A percentile compares a stretch with the other conserved stretches of the same genome.
These are phyloP conservation scores for Tanytarsus gracilentus DNA, from an alignment of 2,888 invertebrate genomes.

Conservation along the genomic window DNA sequence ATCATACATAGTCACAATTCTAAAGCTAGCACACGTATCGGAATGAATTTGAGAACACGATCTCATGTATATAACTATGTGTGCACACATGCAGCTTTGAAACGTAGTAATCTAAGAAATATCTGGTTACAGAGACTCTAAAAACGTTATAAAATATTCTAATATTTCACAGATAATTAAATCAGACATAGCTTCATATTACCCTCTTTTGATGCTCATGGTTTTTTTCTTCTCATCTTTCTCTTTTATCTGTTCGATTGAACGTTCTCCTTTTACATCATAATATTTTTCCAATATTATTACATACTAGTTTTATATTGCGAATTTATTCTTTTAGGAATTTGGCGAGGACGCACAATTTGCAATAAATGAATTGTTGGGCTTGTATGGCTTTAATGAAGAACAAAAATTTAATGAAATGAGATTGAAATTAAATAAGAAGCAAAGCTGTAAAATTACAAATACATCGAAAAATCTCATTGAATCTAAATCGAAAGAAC, in stretches of 20 bases:
- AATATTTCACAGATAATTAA: conserved; percentile 28
- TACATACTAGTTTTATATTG: not conserved
- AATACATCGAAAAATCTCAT: conserved; percentile 20
- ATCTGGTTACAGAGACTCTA: conserved; percentile 19
- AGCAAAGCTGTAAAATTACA: not conserved
- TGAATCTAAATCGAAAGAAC: no score
- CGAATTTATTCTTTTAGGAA: conserved; percentile 52
- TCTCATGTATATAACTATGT: not conserved
- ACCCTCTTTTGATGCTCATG: not conserved
- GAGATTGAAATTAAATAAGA: conserved; percentile 35
- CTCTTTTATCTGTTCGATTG: not conserved
- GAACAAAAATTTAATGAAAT: conserved; percentile 57
- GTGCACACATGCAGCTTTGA: conserved; percentile 17
- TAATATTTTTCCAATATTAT: not conserved
- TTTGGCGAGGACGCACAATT: conserved; percentile 62
- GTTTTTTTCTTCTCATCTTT: not conserved
- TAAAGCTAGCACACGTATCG: no score
- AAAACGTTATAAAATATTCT: conserved; percentile 28
- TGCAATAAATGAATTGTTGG: conserved; percentile 84
- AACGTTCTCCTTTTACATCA: not conserved
- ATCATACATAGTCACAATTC: no score
- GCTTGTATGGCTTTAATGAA: conserved; percentile 79
- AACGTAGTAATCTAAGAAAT: conserved; percentile 18
- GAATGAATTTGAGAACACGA: no score
- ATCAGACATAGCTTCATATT: conserved; percentile 17